phyloP scores from a whole-genome alignment of 2,797 vertebrate genomes.

The Discoglossus pictus region DNA sequence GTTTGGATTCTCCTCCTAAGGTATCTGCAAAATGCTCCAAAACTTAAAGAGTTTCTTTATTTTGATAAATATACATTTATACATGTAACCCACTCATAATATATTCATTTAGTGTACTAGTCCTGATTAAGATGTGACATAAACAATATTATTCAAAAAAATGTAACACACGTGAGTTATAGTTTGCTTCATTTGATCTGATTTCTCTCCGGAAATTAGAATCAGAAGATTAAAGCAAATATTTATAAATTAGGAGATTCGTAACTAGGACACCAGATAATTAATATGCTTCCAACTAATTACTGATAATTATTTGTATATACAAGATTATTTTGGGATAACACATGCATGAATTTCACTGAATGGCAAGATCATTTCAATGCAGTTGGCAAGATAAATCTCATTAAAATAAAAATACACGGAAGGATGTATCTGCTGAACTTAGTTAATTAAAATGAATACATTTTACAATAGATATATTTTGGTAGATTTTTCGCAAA shows the following conservation, averaged over 20 bases:
- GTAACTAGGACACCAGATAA: slow-evolving; percentile 27
- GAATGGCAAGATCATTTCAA: slow-evolving; percentile 35
- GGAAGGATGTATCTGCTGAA: slow-evolving; percentile 20
- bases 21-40: no score
- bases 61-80: no score
- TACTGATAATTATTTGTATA: slow-evolving; percentile 40
- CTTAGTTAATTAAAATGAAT: slow-evolving; percentile 32
- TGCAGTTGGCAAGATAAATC: slow-evolving; percentile 34
- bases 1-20: no score
- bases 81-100: no score
- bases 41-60: no score
- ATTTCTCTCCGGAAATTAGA: slow-evolving; percentile 33
- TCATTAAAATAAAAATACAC: slow-evolving; percentile 40
- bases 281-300: slow-evolving; percentile 44
- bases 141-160: no score
- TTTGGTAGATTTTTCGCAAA: no score
- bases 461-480: no score
- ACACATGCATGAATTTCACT: slow-evolving; percentile 10
- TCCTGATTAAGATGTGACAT: no score
- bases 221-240: slow-evolving; percentile 42
- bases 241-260: slow-evolving; percentile 36
- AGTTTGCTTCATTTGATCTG: neutral
- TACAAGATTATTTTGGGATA: slow-evolving; percentile 39
- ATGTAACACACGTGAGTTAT: no score
- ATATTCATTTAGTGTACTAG: no score